Evolutionary conservation across 2,797 vertebrate genomes (phyloP).

Genomic region (Diceros bicornis): DNA sequence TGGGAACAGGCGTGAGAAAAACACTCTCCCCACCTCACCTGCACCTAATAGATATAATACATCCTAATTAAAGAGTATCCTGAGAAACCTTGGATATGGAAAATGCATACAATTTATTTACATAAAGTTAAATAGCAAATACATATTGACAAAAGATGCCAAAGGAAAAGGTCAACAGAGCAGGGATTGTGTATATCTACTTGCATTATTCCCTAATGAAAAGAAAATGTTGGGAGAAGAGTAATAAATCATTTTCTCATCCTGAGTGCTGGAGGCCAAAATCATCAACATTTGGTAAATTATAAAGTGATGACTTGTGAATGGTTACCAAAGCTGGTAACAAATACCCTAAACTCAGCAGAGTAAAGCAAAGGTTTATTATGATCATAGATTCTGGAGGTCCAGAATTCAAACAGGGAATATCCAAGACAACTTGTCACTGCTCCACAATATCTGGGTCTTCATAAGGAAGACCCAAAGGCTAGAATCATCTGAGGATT

Average conservation of each 20-base stretch:
- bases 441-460: not conserved
- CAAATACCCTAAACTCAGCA: not conserved
- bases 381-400: not conserved
- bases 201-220: slow-evolving; percentile 19
- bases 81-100: not conserved
- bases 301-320: slow-evolving; percentile 59
- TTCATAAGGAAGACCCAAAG: not conserved
- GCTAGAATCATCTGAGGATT: not conserved
- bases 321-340: not conserved
- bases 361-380: not conserved
- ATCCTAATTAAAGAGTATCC: slow-evolving; percentile 46
- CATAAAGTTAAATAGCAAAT: not conserved
- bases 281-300: slow-evolving; percentile 58
- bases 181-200: not conserved
- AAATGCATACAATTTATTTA: slow-evolving; percentile 35
- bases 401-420: not conserved
- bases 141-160: slow-evolving; percentile 28
- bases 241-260: slow-evolving; percentile 62
- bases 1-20: not conserved
- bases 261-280: slow-evolving; percentile 50
- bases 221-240: slow-evolving; percentile 46
- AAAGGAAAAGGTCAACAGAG: not conserved
- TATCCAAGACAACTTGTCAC: too few species aligned
- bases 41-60: not conserved
- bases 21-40: not conserved